phyloP scores from a whole-genome alignment of 2,888 invertebrate genomes.

The Rambutsinella grinnellia region DNA sequence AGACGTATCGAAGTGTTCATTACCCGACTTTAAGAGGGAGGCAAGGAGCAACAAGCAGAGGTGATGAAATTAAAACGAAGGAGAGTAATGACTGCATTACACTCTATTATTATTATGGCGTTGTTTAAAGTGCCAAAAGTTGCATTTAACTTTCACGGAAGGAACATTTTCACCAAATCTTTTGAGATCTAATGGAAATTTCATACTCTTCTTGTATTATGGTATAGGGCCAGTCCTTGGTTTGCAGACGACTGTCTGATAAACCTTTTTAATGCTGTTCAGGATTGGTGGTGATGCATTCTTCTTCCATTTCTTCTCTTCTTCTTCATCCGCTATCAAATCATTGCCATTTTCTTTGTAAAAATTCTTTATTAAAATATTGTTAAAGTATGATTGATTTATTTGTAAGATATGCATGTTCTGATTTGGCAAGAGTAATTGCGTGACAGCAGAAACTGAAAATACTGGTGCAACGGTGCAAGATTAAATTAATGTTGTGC shows the following conservation, averaged over 20 bases:
- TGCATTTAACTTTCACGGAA: too few relatives aligned
- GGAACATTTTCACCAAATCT: too few relatives aligned
- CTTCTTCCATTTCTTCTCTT: constrained; percentile 4
- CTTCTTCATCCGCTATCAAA: constrained; percentile 15
- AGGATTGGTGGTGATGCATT: constrained; percentile 45
- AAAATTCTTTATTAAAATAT: background rate
- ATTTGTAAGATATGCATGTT: too few relatives aligned
- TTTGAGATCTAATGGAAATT: background rate
- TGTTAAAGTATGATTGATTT: background rate
- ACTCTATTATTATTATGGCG: constrained; percentile 65
- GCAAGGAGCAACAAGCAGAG: constrained; percentile 42
- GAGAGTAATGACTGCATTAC: constrained; percentile 58
- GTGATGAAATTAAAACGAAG: constrained; percentile 56
- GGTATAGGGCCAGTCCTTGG: constrained; percentile 60
- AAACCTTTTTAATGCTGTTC: constrained; percentile 15
- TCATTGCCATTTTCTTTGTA: background rate
- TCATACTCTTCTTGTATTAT: background rate
- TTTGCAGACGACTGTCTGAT: constrained; percentile 65
- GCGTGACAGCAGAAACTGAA: too few relatives aligned
- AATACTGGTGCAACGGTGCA: too few relatives aligned
- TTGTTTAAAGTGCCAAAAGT: constrained; percentile 53
- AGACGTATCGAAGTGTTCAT: constrained; percentile 60
- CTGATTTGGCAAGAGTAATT: too few relatives aligned
- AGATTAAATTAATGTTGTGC: too few relatives aligned
- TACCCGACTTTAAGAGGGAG: constrained; percentile 47